phyloP scores from a whole-genome alignment of 2,888 invertebrate genomes.

The Phengaris alcon region DNA sequence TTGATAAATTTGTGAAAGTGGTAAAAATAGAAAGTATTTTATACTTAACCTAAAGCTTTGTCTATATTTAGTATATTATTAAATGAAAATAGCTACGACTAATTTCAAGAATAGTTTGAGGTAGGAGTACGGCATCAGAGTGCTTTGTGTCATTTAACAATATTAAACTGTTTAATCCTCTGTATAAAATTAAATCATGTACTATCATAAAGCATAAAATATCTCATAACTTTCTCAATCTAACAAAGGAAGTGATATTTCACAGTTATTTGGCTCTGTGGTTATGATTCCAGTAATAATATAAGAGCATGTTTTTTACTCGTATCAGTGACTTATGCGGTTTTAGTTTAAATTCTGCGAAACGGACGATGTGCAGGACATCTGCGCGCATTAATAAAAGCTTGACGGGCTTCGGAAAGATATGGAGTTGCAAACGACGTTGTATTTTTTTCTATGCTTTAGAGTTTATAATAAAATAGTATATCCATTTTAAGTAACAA shows the following conservation, averaged over 20 bases:
- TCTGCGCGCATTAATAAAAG: conserved; percentile 48
- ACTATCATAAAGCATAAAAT: background rate
- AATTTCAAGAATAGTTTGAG: too few relatives aligned
- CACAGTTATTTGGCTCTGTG: background rate
- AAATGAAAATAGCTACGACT: too few relatives aligned
- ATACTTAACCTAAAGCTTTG: too few relatives aligned
- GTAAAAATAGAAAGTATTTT: too few relatives aligned
- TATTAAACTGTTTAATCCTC: too few relatives aligned
- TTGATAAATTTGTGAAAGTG: too few relatives aligned
- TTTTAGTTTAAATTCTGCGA: conserved; percentile 40
- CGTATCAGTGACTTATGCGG: conserved; percentile 34
- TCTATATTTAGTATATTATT: too few relatives aligned
- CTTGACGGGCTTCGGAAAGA: conserved; percentile 35
- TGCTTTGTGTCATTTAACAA: too few relatives aligned
- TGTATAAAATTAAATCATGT: background rate
- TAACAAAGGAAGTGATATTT: conserved; percentile 5
- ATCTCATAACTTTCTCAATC: background rate
- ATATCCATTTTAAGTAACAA: too few relatives aligned
- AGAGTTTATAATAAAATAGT: too few relatives aligned
- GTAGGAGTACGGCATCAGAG: too few relatives aligned
- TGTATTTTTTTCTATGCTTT: background rate
- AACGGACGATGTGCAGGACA: conserved; percentile 41
- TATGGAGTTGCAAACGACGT: conserved; percentile 32
- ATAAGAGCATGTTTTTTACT: conserved; percentile 34
- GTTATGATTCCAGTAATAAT: conserved; percentile 33